Evolutionary conservation across 1,140 invertebrate species (phyloP).

Genomic region (Schlechtendalia chinensis): DNA sequence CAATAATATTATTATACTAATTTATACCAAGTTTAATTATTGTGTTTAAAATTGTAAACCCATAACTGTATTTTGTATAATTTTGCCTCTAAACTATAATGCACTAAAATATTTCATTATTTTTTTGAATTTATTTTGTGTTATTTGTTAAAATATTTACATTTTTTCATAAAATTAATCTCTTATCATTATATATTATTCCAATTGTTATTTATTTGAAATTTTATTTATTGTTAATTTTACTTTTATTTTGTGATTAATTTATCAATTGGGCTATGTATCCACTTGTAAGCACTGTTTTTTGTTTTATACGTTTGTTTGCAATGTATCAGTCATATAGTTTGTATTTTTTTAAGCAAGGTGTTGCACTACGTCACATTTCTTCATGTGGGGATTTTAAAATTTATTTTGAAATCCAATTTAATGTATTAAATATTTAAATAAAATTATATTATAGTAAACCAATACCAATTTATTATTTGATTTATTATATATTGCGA

Average conservation of each 20-base stretch:
- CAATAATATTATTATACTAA: not conserved
- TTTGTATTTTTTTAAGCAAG: not conserved
- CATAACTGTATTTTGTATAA: not conserved
- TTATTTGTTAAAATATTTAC: conserved; percentile 12
- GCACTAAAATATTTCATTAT: not conserved
- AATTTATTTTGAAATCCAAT: not conserved
- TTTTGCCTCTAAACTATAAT: not conserved
- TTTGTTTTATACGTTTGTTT: not conserved
- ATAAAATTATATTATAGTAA: not conserved
- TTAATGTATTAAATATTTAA: not conserved
- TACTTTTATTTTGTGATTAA: conserved; percentile 7
- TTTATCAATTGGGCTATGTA: not conserved
- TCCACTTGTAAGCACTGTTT: conserved; percentile 29
- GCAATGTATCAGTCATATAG: not conserved
- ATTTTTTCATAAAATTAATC: not conserved
- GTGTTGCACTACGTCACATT: conserved; percentile 27
- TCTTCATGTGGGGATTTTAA: not conserved
- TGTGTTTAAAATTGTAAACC: not conserved
- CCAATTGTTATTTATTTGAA: conserved; percentile 18
- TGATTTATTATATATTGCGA: not conserved
- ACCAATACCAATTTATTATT: not conserved
- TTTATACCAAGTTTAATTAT: not conserved
- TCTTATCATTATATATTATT: conserved; percentile 12
- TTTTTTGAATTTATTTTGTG: conserved; percentile 5
- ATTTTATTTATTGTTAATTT: conserved; percentile 35